These are phyloP conservation scores for Pterocles gutturalis DNA, from an alignment of 2,113 vertebrate species.

Conservation along the genomic window DNA sequence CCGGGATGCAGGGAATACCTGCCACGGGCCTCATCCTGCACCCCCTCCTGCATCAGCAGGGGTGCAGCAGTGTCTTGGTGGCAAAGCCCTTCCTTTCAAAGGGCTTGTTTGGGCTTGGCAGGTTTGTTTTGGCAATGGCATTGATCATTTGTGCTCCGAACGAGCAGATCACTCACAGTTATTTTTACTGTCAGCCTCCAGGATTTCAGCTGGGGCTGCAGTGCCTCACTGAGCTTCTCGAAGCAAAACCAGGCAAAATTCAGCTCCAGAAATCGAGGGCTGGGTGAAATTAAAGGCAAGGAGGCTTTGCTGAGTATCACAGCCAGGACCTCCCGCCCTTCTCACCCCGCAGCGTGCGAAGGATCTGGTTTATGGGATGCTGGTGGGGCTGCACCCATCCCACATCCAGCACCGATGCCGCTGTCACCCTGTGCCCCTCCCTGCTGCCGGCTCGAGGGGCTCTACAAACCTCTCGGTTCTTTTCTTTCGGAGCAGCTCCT, in stretches of 20 bases:
- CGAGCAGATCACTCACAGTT: not conserved
- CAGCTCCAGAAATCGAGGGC: not conserved
- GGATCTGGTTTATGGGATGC: not conserved
- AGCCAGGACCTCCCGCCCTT: not conserved
- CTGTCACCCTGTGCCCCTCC: not conserved
- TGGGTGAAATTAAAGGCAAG: not conserved
- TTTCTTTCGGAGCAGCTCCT: not conserved
- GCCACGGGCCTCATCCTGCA: not conserved
- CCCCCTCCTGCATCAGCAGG: not conserved
- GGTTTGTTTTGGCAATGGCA: not conserved
- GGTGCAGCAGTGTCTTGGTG: not conserved
- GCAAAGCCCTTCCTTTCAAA: slow-evolving; percentile 15
- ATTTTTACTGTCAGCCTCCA: slow-evolving; percentile 11
- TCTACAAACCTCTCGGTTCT: fast-evolving
- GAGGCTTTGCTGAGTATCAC: not conserved
- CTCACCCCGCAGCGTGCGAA: not conserved
- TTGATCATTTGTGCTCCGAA: not conserved
- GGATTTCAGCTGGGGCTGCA: not conserved
- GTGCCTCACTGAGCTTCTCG: not conserved
- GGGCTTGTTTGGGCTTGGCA: not conserved
- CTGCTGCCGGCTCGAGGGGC: fast-evolving
- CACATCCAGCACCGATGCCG: not conserved
- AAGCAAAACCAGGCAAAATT: not conserved
- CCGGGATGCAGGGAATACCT: not conserved
- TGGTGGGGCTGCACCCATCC: not conserved